Base-by-base conservation (phyloP, 2,113 vertebrate species). In the Cepphus grylle region DNA sequence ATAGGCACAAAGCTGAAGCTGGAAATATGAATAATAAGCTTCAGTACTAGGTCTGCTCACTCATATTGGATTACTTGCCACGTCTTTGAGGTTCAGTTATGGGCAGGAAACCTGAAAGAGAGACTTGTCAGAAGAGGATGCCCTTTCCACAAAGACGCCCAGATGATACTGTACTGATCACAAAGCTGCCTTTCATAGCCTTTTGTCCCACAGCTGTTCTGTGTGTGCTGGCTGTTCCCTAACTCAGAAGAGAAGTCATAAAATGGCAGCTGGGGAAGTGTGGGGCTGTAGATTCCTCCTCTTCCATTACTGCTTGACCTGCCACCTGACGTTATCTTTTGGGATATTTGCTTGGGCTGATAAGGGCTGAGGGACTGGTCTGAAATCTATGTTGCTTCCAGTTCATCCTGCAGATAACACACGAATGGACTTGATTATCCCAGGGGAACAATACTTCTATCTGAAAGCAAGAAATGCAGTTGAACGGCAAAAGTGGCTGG, bases 361-460 rank as follows among this genome's bases (percentile, higher is more conserved):
- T 61, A 81, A 52, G 20, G 47, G 42, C 56, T 47, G 5, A 26
- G 15, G 18, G 8, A 16, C 53, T 97, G 40, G 11, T 73, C 88
- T 96, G 72, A 88, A 90, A 72, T 76, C 59, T 88, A 0, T 88
- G 21, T 96, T 89, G 79, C 62, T 93, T 90, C 86, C 83, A 99
- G 99, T 99, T 96, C 98, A 99, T 98, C 98, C 99, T 80, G 98
- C 99, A 90, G 99, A 99, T 97, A 98, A 98, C 22, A 99, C 99
- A 5, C 98, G 99, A 73, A 98, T 99, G 97, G 99, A 99, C 95
- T 96, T 99, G 95, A 99, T 99, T 81, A 99, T 99, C 96, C 99
- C 99, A 42, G 99, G 99, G 90, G 99, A 99, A 69, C 99, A 99
- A 88, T 99, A 99, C 97, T 99, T 99, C 98, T 99, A 99, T 97